Evolutionary conservation across 2,797 vertebrate species (phyloP).

Genomic region (Ceryle rudis): DNA sequence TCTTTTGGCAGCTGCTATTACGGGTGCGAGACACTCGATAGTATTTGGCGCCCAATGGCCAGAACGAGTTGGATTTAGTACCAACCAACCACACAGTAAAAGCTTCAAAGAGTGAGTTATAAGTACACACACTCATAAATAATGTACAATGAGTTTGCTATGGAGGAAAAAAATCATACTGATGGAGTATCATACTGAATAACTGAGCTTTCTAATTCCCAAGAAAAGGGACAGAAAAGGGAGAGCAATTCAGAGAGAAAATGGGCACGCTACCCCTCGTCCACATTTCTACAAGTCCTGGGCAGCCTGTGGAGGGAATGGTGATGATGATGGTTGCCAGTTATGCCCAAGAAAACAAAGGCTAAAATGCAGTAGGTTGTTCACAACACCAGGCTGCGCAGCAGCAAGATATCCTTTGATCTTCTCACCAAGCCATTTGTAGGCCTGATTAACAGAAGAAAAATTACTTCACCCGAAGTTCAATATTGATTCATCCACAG

Average conservation of each 20-base stretch:
- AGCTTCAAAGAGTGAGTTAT: background rate
- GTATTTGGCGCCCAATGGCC: background rate
- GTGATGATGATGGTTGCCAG: background rate
- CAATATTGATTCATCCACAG: background rate
- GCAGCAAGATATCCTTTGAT: background rate
- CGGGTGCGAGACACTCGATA: background rate
- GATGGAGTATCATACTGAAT: background rate
- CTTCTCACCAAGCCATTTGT: background rate
- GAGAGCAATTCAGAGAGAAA: background rate
- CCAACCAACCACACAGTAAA: background rate
- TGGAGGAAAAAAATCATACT: background rate
- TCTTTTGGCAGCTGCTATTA: background rate
- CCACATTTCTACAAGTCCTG: background rate
- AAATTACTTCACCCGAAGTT: background rate
- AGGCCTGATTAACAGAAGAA: background rate
- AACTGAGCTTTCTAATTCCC: background rate
- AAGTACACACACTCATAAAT: background rate
- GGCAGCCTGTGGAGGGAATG: background rate
- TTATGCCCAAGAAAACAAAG: background rate
- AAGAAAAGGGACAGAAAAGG: background rate
- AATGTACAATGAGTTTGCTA: background rate
- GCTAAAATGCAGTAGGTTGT: background rate
- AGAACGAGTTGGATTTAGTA: background rate
- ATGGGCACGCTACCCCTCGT: background rate
- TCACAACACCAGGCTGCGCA: rapidly evolving